Percentiles rank a stretch among this genome's conserved stretches.
phyloP scores from a whole-genome alignment of 2,113 vertebrate genomes.

The Pseudorasbora parva region DNA sequence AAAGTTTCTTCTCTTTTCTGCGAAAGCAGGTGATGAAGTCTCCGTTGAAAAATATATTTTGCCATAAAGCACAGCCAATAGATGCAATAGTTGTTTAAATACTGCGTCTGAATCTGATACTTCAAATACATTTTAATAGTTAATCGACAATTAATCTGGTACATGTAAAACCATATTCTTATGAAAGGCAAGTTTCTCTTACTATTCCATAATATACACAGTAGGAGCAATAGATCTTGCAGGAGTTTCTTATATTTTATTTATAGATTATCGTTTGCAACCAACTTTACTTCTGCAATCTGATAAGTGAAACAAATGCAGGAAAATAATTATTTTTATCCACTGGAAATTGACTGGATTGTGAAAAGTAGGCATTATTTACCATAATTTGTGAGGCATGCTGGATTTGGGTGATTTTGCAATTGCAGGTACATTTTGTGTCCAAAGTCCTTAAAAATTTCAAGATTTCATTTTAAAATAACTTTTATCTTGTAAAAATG shows the following conservation, averaged over 20 bases:
- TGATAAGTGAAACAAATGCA: not conserved
- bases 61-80: not conserved
- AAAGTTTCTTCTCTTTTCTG: constrained; percentile 42
- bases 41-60: constrained; percentile 4
- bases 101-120: not conserved
- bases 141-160: constrained; percentile 3
- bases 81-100: constrained; percentile 5
- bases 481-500: too few relatives aligned
- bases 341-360: not conserved
- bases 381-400: too few relatives aligned
- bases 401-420: too few relatives aligned
- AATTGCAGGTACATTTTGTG: too few relatives aligned
- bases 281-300: not conserved
- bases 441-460: too few relatives aligned
- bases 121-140: not conserved
- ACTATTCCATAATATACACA: not conserved
- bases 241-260: not conserved
- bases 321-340: not conserved
- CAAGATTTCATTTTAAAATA: too few relatives aligned
- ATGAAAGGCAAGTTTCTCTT: constrained; percentile 39
- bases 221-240: not conserved
- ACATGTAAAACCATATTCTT: constrained; percentile 25
- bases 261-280: not conserved
- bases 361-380: too few relatives aligned
- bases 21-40: constrained; percentile 52